These are phyloP conservation scores for Mastacembelus armatus DNA, from an alignment of 2,797 vertebrate genomes.

Conservation along the genomic window DNA sequence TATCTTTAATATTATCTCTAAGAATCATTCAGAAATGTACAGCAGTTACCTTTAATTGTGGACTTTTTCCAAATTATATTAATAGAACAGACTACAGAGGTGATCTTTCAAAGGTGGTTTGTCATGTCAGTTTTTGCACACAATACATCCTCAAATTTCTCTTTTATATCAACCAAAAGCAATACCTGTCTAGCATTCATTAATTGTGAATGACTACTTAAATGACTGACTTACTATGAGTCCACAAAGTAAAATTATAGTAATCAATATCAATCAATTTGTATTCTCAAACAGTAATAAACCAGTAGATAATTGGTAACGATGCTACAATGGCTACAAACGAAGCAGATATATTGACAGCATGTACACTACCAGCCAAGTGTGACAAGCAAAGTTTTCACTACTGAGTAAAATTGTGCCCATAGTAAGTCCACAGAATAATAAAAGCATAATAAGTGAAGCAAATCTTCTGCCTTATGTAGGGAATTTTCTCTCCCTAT, in stretches of 20 bases:
- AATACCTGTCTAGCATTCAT: constrained; percentile 6
- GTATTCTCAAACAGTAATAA: constrained; percentile 17
- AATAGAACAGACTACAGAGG: neutral
- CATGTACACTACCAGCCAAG: constrained; percentile 6
- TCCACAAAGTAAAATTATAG: constrained; percentile 14
- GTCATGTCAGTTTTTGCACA: neutral
- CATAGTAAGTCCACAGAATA: constrained; percentile 58
- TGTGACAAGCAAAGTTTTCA: constrained; percentile 37
- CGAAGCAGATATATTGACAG: constrained; percentile 22
- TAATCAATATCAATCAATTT: constrained; percentile 19
- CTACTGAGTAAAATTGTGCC: constrained; percentile 39
- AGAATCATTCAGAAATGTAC: neutral
- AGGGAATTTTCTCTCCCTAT: constrained; percentile 55
- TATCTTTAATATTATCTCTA: constrained; percentile 2
- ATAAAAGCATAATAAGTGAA: constrained; percentile 67
- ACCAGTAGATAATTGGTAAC: constrained; percentile 12
- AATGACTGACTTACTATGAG: constrained; percentile 9
- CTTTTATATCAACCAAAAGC: constrained; percentile 7
- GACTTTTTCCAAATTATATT: neutral
- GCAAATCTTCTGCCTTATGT: constrained; percentile 74
- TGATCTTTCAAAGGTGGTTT: constrained; percentile 20
- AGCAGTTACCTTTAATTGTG: constrained; percentile 1
- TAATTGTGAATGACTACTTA: constrained; percentile 13
- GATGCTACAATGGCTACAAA: constrained; percentile 20
- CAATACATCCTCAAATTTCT: constrained; percentile 6